Conservation (phyloP, 2,797 vertebrate genomes). For the Cirrhinus molitorella region DNA sequence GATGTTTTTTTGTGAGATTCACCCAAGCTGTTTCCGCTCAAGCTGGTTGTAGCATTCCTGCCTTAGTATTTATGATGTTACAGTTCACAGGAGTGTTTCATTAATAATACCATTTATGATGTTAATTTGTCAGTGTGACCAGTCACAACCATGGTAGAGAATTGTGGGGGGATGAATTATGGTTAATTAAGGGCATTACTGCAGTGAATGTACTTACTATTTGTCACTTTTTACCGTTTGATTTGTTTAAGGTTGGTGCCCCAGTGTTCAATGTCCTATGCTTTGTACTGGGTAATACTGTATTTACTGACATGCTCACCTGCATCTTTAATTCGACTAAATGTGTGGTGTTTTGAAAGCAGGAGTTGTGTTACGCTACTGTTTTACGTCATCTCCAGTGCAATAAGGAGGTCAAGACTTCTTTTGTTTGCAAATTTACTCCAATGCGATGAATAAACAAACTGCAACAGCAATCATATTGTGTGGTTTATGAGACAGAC, state of each 20-base stretch:
- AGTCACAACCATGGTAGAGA: slow-evolving; percentile 14
- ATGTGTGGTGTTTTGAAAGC: slow-evolving; percentile 63
- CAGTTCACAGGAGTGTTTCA: neutral
- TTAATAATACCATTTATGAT: slow-evolving; percentile 15
- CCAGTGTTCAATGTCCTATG: slow-evolving; percentile 1
- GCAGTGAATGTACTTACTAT: slow-evolving; percentile 32
- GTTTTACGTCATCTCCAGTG: slow-evolving; percentile 64
- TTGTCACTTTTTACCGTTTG: neutral
- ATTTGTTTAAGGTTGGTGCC: neutral
- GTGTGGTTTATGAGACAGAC: slow-evolving; percentile 13
- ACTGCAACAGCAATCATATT: slow-evolving; percentile 10
- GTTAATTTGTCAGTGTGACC: slow-evolving; percentile 15
- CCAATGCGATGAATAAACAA: slow-evolving; percentile 75
- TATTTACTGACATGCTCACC: slow-evolving; percentile 57
- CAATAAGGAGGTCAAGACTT: slow-evolving; percentile 71
- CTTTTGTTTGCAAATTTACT: slow-evolving; percentile 68
- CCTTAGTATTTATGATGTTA: slow-evolving; percentile 3
- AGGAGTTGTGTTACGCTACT: slow-evolving; percentile 46
- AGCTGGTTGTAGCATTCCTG: neutral
- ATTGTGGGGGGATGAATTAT: neutral
- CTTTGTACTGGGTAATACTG: slow-evolving; percentile 43
- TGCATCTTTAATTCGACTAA: slow-evolving; percentile 53
- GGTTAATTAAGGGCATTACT: slow-evolving; percentile 41
- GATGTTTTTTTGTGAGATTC: neutral
- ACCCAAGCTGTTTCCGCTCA: neutral